Evolutionary conservation across 2,113 vertebrate species (phyloP), one percentile per base, ranked within the genome.

Genomic region (Semicossyphus pulcher): DNA sequence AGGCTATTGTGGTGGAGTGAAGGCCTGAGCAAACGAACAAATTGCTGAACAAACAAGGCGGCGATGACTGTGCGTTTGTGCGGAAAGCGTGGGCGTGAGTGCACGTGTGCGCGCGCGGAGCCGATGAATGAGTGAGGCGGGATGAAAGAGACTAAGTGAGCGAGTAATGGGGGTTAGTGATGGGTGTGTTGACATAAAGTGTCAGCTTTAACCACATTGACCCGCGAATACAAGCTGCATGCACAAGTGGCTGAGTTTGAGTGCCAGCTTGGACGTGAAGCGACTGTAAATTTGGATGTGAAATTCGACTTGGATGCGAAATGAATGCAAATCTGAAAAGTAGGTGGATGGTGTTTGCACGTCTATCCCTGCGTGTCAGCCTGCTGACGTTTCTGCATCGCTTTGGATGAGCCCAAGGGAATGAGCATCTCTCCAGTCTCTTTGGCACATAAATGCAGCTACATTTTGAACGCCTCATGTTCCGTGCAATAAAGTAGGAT

Each of bases 191-290:
- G 92, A 92, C 92, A 89, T 91, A 90, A 90, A 85, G 87, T 90
- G 91, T 93, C 90, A 91, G 91, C 85, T 91, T 88, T 92, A 92
- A 93, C 93, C 91, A 93, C 80, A 51, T 85, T 92, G 93, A 93
- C 93, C 93, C 79, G 65, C 47, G 51, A 53, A 86, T 80, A 84
- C 61, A 58, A 54, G 7, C 86, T 79, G 91, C 86, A 90, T 88
- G 86, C 90, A 80, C 86, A 92, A 93, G 90, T 76, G 89, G 88
- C 85, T 86, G 85, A 77, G 74, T 90, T 75, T 83, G 88, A 91
- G 89, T 86, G 91, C 82, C 87, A 86, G 84, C 75, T 78, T 71
- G 72, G 78, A 91, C 87, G 91, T 91, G 93, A 80, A 89, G 48
- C 12, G 89, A 91, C 86, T 93, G 80, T 78, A 86, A 88, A 93